Base-by-base conservation (phyloP, 92 coral and sea anemone genomes). In the Pocillopora grandis region DNA sequence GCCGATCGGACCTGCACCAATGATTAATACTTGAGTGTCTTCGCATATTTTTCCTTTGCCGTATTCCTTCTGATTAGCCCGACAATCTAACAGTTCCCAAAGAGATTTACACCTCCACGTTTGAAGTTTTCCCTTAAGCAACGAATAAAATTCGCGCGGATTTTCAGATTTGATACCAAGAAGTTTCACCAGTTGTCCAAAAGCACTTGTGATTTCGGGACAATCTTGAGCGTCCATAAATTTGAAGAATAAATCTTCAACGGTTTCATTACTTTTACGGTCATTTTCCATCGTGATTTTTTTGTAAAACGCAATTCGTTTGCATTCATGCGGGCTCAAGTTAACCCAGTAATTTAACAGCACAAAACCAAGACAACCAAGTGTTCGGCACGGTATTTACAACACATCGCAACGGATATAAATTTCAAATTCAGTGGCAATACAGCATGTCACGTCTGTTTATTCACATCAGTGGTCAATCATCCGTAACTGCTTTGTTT, bases 1-100 rank as follows among this genome's bases (percentile, higher is more conserved):
- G 1, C 98, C 98, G 52, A 96, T 89, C 10, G 98, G 98, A 12
- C 98, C 98, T 33, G 95, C 90, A 10, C 98, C 98, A 12, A 96
- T 94, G 36, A 96, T 92, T 15, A 96, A 77, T 19, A 93, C 98
- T 81, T 96, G 98, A 59, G 84, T 64, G 63, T 92, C 95, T 75
- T 96, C 98, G 74, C 98, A 96, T 59, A 90, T 88, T 78, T 87
- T 96, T 1, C 98, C 98, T 81, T 92, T 94, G 57, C 91, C 95
- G 71, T 96, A 96, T 72, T 96, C 98, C 37, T 84, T 92, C 17
- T 92, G 98, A 62, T 96, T 96, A 15, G 94, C 98, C 15, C 98
- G 92, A 58, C 87, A 82, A 74, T 96, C 98, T 4, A 96, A 84
- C 15, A 94, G 86, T 33, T 96, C 98, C 98, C 98, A 96, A 33